Conservation (phyloP, 2,797 vertebrate genomes). For the Morus bassanus region DNA sequence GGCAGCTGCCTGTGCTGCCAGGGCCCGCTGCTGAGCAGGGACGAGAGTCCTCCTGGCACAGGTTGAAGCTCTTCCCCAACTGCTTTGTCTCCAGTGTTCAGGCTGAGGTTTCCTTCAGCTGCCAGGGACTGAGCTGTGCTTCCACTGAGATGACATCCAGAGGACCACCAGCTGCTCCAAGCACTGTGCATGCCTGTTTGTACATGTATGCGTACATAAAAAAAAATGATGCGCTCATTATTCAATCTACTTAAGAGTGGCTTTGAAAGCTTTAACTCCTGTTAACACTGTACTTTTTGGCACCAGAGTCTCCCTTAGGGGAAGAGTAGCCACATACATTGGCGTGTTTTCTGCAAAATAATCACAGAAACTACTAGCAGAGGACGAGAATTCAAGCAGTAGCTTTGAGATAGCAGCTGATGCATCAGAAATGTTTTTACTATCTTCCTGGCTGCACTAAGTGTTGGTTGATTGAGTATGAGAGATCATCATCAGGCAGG, state of each 20-base stretch:
- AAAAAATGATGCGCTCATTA: not conserved
- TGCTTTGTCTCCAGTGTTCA: not conserved
- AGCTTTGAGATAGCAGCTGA: not conserved
- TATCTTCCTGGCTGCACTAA: not conserved
- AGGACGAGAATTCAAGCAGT: not conserved
- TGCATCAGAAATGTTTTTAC: not conserved
- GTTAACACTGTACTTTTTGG: not conserved
- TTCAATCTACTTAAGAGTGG: not conserved
- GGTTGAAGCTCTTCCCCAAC: not conserved
- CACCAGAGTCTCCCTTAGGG: not conserved
- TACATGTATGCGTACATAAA: fast-evolving
- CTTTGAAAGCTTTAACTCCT: not conserved
- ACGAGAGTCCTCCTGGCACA: too few relatives aligned
- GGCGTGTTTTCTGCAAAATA: not conserved
- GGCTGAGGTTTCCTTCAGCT: not conserved
- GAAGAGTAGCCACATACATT: not conserved
- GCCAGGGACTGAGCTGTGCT: not conserved
- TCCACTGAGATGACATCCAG: fast-evolving
- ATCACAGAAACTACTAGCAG: not conserved
- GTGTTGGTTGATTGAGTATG: not conserved
- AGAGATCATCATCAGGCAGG: not conserved
- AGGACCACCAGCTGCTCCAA: not conserved
- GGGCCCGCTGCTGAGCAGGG: too few relatives aligned
- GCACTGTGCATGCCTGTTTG: fast-evolving
- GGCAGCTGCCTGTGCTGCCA: not conserved